phyloP scores from a whole-genome alignment of 2,888 invertebrate genomes.

The Biston betularia region DNA sequence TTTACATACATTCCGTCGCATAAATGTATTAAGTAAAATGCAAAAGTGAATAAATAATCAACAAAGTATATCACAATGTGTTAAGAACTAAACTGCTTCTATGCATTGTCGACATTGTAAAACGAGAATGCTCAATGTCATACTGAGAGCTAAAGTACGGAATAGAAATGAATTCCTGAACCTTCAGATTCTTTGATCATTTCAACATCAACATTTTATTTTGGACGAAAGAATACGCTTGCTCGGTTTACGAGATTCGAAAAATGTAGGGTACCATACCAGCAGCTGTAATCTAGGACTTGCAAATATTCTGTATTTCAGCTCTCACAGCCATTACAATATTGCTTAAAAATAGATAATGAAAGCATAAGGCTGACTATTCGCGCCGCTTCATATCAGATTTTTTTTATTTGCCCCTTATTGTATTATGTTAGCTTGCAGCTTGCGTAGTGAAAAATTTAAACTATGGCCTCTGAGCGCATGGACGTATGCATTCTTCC shows the following conservation, averaged over 20 bases:
- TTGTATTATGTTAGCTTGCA: too few species aligned
- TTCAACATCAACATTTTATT: too few species aligned
- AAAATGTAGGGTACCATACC: background rate
- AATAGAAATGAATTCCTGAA: slow-evolving; percentile 2
- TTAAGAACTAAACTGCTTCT: slow-evolving; percentile 38
- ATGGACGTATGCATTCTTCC: too few species aligned
- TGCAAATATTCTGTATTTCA: slow-evolving; percentile 12
- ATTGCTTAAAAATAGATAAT: slow-evolving; percentile 39
- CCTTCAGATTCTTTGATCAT: background rate
- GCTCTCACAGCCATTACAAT: slow-evolving; percentile 8
- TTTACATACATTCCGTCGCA: slow-evolving; percentile 14
- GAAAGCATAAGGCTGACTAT: slow-evolving; percentile 37
- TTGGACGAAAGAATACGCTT: too few species aligned
- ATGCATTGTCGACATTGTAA: slow-evolving; percentile 13
- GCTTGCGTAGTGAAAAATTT: too few species aligned
- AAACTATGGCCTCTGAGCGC: too few species aligned
- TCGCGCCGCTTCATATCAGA: too few species aligned
- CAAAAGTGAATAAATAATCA: slow-evolving; percentile 45
- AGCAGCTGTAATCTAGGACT: background rate
- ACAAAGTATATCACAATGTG: slow-evolving; percentile 51
- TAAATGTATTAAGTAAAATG: slow-evolving; percentile 42
- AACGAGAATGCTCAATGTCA: background rate
- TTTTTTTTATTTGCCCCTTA: too few species aligned
- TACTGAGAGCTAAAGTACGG: slow-evolving; percentile 19
- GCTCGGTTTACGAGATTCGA: background rate